These are phyloP conservation scores for Erebia ligea DNA, from an alignment of 2,888 invertebrate species.

Conservation along the genomic window DNA sequence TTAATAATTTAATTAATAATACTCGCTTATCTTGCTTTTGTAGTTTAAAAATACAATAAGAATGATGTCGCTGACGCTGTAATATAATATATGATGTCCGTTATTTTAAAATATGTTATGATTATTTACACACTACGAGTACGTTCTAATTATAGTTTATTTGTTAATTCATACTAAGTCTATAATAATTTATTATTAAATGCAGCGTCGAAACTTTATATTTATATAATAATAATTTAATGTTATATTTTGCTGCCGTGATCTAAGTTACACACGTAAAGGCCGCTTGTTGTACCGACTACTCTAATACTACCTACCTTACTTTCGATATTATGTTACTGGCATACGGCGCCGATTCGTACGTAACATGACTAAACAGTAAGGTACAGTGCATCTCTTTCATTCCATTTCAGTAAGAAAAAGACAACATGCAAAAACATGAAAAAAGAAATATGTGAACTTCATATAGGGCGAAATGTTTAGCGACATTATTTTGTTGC, in stretches of 20 bases:
- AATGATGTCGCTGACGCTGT: no score
- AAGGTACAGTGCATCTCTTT: neutral
- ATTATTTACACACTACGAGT: neutral
- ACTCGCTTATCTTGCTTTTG: neutral
- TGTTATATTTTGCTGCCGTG: neutral
- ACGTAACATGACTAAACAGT: neutral
- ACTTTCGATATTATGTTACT: neutral
- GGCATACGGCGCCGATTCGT: neutral
- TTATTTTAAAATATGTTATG: neutral
- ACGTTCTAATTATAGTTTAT: neutral
- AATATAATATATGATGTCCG: no score
- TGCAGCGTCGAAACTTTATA: neutral
- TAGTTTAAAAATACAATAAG: neutral
- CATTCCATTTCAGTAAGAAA: no score
- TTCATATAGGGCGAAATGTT: no score
- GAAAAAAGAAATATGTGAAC: no score
- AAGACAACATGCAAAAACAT: no score
- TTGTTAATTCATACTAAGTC: neutral
- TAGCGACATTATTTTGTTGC: no score
- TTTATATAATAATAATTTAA: neutral
- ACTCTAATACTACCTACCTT: neutral
- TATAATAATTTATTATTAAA: neutral
- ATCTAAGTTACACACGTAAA: neutral
- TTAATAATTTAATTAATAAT: neutral
- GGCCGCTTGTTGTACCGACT: conserved; percentile 5